Evolutionary conservation across 2,797 vertebrate genomes (phyloP).

Genomic region (Heteromormyrus szaboi): DNA sequence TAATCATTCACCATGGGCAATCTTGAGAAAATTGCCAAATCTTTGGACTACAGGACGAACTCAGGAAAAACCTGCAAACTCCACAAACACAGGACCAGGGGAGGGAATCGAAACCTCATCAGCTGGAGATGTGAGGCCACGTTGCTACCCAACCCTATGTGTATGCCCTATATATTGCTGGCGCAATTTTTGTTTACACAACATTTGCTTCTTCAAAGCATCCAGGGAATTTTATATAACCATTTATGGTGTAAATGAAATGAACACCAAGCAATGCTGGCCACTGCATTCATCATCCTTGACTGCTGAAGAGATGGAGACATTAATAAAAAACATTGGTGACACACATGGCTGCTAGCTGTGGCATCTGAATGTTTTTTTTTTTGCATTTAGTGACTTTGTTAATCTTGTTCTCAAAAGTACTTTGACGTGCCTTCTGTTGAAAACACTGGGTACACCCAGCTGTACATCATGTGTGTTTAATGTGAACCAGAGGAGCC

Average conservation of each 20-base stretch:
- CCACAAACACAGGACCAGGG: background rate
- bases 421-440: background rate
- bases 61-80: background rate
- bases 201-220: background rate
- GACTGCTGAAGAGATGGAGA: background rate
- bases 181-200: background rate
- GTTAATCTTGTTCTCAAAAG: background rate
- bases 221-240: background rate
- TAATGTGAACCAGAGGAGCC: background rate
- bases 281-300: background rate
- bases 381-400: background rate
- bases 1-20: background rate
- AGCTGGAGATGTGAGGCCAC: background rate
- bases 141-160: background rate
- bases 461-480: conserved; percentile 1
- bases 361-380: background rate
- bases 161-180: background rate
- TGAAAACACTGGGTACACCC: background rate
- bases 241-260: background rate
- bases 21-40: background rate
- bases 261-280: background rate
- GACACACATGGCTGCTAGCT: background rate
- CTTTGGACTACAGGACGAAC: background rate
- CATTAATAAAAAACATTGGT: background rate
- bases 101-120: background rate